A percentile compares a stretch with the other conserved stretches of the same genome.
Evolutionary conservation across 2,797 vertebrate genomes (phyloP).

Genomic region (Enteromius viviparus): DNA sequence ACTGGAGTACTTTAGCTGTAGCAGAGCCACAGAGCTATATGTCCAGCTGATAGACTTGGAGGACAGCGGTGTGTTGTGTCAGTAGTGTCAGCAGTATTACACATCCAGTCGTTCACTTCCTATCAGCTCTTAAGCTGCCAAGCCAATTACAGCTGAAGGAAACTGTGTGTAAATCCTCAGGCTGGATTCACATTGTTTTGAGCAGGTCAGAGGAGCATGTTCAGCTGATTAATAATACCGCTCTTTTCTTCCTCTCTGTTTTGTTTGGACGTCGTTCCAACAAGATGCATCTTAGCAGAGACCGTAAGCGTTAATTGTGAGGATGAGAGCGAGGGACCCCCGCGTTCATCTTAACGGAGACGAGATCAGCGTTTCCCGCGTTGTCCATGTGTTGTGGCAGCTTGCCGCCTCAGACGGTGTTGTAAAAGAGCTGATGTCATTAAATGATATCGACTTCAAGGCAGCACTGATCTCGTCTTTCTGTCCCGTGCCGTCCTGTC

Average conservation of each 20-base stretch:
- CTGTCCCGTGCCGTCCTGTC: conserved; percentile 47
- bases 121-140: conserved; percentile 59
- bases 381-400: conserved; percentile 21
- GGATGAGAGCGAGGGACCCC: conserved; percentile 48
- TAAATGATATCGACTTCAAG: conserved; percentile 81
- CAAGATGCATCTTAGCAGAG: conserved; percentile 60
- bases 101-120: conserved; percentile 51
- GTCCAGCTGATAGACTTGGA: conserved; percentile 30
- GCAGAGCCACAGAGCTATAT: not conserved
- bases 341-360: conserved; percentile 57
- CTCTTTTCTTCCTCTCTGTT: conserved; percentile 58
- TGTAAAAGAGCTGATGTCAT: conserved; percentile 73
- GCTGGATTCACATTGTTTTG: conserved; percentile 57
- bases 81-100: conserved; percentile 55
- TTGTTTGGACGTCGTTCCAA: conserved; percentile 61
- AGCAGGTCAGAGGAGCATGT: conserved; percentile 63
- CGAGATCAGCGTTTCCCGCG: conserved; percentile 9
- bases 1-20: not conserved
- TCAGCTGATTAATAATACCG: conserved; percentile 63
- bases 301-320: conserved; percentile 61
- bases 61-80: conserved; percentile 44
- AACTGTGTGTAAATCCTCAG: conserved; percentile 52
- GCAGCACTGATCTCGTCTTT: conserved; percentile 65
- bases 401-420: conserved; percentile 58
- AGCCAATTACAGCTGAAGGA: conserved; percentile 62